A percentile compares a stretch with the other conserved stretches of the same genome.
These are phyloP conservation scores for Polyergus mexicanus DNA, from an alignment of 1,140 invertebrate species.

Conservation along the genomic window DNA sequence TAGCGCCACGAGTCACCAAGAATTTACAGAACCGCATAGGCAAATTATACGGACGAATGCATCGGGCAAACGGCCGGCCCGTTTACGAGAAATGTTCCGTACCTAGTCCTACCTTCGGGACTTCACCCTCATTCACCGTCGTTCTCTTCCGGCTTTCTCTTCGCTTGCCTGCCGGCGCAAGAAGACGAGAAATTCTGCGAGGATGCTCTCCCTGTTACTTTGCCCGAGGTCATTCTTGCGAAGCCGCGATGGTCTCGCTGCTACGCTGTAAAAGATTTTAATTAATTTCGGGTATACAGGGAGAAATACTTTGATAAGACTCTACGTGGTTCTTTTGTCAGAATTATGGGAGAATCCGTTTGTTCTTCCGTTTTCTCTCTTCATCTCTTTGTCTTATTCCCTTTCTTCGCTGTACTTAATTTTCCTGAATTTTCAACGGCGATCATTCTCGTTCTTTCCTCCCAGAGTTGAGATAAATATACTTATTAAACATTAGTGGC, in stretches of 20 bases:
- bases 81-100: slow-evolving; percentile 63
- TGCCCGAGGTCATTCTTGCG: slow-evolving; percentile 49
- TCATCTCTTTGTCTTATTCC: background rate
- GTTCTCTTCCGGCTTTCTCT: background rate
- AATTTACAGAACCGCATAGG: slow-evolving; percentile 70
- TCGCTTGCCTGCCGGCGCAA: background rate
- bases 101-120: slow-evolving; percentile 52
- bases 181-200: slow-evolving; percentile 47
- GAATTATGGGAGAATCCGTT: slow-evolving; percentile 50
- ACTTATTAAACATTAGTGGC: background rate
- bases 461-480: background rate
- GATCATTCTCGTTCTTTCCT: background rate
- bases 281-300: slow-evolving; percentile 69
- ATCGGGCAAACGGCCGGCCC: slow-evolving; percentile 44
- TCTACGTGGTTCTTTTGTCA: slow-evolving; percentile 43
- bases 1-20: slow-evolving; percentile 43
- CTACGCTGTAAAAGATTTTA: slow-evolving; percentile 67
- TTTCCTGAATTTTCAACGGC: slow-evolving; percentile 35
- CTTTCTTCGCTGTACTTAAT: slow-evolving; percentile 30
- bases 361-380: slow-evolving; percentile 7
- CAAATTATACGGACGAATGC: slow-evolving; percentile 71
- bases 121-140: slow-evolving; percentile 31
- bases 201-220: slow-evolving; percentile 14
- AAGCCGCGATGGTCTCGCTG: background rate
- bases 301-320: slow-evolving; percentile 61